A percentile compares a stretch with the other conserved stretches of the same genome.
phyloP scores from a whole-genome alignment of 2,888 invertebrate genomes.

The Chymomyza amoena region DNA sequence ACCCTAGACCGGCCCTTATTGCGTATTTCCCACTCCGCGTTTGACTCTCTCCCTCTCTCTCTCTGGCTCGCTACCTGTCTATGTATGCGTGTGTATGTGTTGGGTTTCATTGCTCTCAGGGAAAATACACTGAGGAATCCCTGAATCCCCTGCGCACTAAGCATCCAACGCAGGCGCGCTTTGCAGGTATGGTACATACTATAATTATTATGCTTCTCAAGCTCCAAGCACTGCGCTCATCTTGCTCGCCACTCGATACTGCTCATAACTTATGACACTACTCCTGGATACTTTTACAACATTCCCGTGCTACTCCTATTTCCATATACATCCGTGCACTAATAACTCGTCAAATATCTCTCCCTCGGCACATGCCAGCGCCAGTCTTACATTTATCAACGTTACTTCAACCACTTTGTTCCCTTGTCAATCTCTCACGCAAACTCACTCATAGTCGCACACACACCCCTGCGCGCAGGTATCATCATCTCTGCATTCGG shows the following conservation, averaged over 20 bases:
- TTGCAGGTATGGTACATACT: constrained; percentile 31
- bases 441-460: not conserved
- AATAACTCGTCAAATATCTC: constrained; percentile 65
- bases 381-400: constrained; percentile 39
- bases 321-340: constrained; percentile 44
- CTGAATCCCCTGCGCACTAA: not conserved
- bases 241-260: constrained; percentile 34
- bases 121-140: not conserved
- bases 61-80: constrained; percentile 1
- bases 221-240: constrained; percentile 11
- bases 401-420: constrained; percentile 30
- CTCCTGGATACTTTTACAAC: constrained; percentile 20
- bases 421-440: constrained; percentile 36
- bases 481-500: constrained; percentile 43
- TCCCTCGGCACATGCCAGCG: constrained; percentile 48
- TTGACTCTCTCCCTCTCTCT: constrained; percentile 14
- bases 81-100: not conserved
- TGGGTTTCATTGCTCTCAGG: not conserved
- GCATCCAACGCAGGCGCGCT: constrained; percentile 62
- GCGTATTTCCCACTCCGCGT: constrained; percentile 60
- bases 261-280: constrained; percentile 65
- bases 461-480: constrained; percentile 25
- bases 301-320: constrained; percentile 50
- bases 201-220: constrained; percentile 7
- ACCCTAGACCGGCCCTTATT: constrained; percentile 50